Base-by-base conservation (phyloP, 1,140 invertebrate species). In the Coenobita brevimanus region DNA sequence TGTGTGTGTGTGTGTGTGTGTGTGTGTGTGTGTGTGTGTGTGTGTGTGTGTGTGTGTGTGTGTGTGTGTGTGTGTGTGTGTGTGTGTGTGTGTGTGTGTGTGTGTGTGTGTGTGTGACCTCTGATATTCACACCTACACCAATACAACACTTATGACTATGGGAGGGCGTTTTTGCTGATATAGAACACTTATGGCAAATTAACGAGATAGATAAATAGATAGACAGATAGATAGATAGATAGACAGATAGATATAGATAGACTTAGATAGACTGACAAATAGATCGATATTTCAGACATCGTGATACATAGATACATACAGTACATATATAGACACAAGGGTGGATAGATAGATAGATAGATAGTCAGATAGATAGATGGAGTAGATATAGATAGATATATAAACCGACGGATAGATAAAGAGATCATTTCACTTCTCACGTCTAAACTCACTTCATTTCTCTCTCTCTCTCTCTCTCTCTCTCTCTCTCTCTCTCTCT, bases 21-120 rank as follows among this genome's bases (percentile, higher is more conserved):
- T 76, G 73, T 38, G 73, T 76, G 73, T 76, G 75, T 78, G 38
- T 46, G 75, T 78, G 75, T 78, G 75, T 78, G 41, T 78, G 75
- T 54, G 75, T 78, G 75, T 78, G 75, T 50, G 43, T 50, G 75
- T 50, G 38, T n/a, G 38, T 50, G 21, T 46, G 3, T 60, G 3
- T 3, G 3, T 60, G 57, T 1, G 3, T 60, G 3, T 60, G 3
- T 60, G 3, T 3, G 3, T 60, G 3, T 60, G 3, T 60, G 3
- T 60, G 3, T 60, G 3, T 60, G 3, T 60, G 3, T 60, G 3
- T 60, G 3, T 60, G 3, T 60, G 3, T 60, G 6, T 60, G 0
- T 60, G 6, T 60, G 2, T 60, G 6, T 60, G 3, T 60, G 24
- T 2, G 24, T 2, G 24, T 2, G n/a, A n/a, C n/a, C n/a, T n/a